Base-by-base conservation (phyloP, 1,140 invertebrate genomes). In the Onthophagus taurus region DNA sequence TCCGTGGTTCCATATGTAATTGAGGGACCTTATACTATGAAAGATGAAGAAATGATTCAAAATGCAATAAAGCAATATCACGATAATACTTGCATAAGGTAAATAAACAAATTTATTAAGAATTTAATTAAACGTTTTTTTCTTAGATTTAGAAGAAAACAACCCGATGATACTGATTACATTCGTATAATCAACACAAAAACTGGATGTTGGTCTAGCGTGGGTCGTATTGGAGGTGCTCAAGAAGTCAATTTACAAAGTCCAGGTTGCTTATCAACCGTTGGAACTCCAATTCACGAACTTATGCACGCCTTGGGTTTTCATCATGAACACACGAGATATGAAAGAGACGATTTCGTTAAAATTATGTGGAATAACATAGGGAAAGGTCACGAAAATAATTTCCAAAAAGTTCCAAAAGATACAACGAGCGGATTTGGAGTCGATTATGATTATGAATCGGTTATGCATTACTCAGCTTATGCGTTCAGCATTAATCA, bases 241-340 rank as follows among this genome's bases (percentile, higher is more conserved):
- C 83, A 86, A 59, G 77, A 82, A 48, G 70, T 85, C 0, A 86
- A 85, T 59, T 67, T 86, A 2, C 81, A 87, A 55, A 65, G 68
- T 0, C 80, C 82, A 1, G 82, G 81, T 2, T 91, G 88, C 55
- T 66, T 87, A 0, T 65, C 69, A 1, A 80, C 80, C 47, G 78
- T 81, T 29, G 81, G 83, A 3, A 86, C 83, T 0, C 71, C 84
- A n/a, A 66, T 85, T 20, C 89, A 93, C 53, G 89, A 94, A 61
- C 61, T 93, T 48, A 81, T 90, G 71, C 89, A 94, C 51, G 80
- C 83, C 0, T 54, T 85, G 13, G 89, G 89, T 1, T 91, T 92
- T 62, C 72, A 85, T 57, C 89, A 94, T 59, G 88, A 92, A 57
- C 89, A 92, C 58, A 89, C 81, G 51, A 71, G 88, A 17, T 72